These are phyloP conservation scores for Glaucidium brasilianum DNA, from an alignment of 2,113 vertebrate genomes.

Conservation along the genomic window DNA sequence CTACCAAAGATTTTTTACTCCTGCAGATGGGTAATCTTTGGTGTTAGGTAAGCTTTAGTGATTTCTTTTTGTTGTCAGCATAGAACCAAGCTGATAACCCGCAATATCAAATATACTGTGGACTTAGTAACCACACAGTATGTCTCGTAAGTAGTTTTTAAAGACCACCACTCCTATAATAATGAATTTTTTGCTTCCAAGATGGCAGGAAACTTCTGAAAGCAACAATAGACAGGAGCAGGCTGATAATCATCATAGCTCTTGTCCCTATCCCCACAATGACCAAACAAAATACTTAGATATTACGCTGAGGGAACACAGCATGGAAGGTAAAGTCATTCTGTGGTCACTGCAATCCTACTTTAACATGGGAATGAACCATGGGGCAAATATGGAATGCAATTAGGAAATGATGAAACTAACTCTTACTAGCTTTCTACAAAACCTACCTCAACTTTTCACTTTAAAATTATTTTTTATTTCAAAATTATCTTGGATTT, in stretches of 20 bases:
- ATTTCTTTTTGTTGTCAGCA: not conserved
- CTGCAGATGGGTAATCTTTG: not conserved
- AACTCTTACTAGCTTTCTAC: not conserved
- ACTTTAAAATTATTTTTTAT: not conserved
- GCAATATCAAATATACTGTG: not conserved
- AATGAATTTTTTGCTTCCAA: not conserved
- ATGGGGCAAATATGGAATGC: not conserved
- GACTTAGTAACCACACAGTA: fast-evolving
- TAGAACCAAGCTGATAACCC: not conserved
- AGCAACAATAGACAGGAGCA: not conserved
- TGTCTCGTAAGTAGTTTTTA: not conserved
- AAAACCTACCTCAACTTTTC: not conserved
- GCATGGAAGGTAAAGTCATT: not conserved
- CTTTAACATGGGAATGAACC: not conserved
- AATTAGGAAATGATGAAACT: not conserved
- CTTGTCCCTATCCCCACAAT: not conserved
- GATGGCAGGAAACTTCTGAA: not conserved
- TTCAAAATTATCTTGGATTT: not conserved
- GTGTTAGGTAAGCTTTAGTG: not conserved
- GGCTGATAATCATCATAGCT: not conserved
- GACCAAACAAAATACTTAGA: not conserved
- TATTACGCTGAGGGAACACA: not conserved
- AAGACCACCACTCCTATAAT: not conserved
- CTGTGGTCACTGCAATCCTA: not conserved
- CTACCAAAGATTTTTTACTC: slow-evolving; percentile 3